phyloP scores from a whole-genome alignment of 2,113 vertebrate genomes.

The Columba livia region DNA sequence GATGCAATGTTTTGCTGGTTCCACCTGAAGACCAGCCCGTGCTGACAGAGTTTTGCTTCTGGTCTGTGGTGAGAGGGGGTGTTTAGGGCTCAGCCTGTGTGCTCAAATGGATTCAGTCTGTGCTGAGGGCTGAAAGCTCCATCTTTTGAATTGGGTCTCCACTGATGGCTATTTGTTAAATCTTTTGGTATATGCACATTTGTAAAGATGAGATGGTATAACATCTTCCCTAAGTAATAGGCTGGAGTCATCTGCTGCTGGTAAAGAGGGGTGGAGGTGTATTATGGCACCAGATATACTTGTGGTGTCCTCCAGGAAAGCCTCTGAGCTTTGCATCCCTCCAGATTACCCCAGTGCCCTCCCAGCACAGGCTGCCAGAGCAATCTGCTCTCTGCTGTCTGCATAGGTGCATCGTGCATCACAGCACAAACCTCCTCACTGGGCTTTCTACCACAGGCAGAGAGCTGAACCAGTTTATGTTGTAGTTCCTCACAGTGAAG shows the following conservation, averaged over 20 bases:
- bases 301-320: not conserved
- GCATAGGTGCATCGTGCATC: not conserved
- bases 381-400: not conserved
- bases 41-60: not conserved
- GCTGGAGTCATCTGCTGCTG: not conserved
- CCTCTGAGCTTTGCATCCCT: not conserved
- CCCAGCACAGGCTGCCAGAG: fast-evolving
- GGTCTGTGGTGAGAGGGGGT: not conserved
- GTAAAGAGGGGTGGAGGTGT: not conserved
- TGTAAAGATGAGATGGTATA: not conserved
- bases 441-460: not conserved
- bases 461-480: not conserved
- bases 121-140: not conserved
- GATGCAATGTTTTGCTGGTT: not conserved
- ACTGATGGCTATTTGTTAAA: not conserved
- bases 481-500: not conserved
- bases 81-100: not conserved
- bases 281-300: not conserved
- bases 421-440: not conserved
- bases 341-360: not conserved
- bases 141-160: not conserved
- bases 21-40: not conserved
- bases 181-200: not conserved
- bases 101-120: not conserved
- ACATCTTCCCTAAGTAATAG: not conserved